A percentile compares a stretch with the other conserved stretches of the same genome.
These are phyloP conservation scores for Mycteria americana DNA, from an alignment of 2,797 vertebrate genomes.

Conservation along the genomic window DNA sequence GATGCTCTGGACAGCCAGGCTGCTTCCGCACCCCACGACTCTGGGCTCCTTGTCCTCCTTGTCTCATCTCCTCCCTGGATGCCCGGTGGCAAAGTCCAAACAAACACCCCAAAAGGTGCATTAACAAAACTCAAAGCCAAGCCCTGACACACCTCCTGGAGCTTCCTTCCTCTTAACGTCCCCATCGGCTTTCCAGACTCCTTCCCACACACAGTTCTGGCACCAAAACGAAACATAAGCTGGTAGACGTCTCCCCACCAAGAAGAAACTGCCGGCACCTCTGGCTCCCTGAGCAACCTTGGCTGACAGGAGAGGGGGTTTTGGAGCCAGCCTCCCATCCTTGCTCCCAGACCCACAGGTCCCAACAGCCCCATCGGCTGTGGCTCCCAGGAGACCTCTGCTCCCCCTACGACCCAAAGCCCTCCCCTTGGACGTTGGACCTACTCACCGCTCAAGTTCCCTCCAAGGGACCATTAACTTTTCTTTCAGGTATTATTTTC, in stretches of 20 bases:
- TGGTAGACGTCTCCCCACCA: not conserved
- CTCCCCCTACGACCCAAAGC: not conserved
- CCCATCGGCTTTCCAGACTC: not conserved
- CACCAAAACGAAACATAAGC: not conserved
- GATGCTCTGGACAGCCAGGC: not conserved
- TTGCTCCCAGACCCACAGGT: not conserved
- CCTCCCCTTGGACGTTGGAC: not conserved
- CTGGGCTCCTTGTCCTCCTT: not conserved
- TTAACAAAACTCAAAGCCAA: not conserved
- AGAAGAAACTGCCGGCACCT: not conserved
- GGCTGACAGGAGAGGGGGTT: not conserved
- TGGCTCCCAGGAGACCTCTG: not conserved
- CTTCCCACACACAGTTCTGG: not conserved
- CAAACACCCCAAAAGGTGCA: not conserved
- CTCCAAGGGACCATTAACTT: not conserved
- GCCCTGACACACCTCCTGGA: not conserved
- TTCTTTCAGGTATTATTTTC: slow-evolving; percentile 9
- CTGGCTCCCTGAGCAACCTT: not conserved
- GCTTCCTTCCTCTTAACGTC: not conserved
- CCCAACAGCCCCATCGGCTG: not conserved
- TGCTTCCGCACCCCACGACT: not conserved
- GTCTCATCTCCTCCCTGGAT: not conserved
- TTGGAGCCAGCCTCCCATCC: not conserved
- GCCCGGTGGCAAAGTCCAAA: not conserved
- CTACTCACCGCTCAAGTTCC: not conserved